Base-by-base conservation (phyloP, 30 jellyfish, hydroid and myxozoan species). In the Catostylus mosaicus region DNA sequence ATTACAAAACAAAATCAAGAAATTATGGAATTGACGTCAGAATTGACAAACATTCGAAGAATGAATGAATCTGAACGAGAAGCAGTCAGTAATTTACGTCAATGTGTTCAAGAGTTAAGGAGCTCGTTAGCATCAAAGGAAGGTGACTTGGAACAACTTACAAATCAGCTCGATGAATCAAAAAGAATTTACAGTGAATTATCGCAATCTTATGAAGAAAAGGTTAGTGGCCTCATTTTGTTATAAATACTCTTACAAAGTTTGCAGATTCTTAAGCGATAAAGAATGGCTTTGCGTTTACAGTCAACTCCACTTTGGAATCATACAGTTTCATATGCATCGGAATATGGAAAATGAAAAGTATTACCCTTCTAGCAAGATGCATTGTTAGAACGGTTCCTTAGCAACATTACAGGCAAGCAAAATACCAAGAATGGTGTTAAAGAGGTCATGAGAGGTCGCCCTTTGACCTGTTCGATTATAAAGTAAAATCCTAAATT, bases 101-200 rank as follows among this genome's bases (percentile, higher is more conserved):
- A 65, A 40, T 64, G 91, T 33, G 96, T 81, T 0, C 91, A 92
- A 73, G 98, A 92, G 22, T 64, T 92, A 35, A 69, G 90, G 20
- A 29, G 57, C 60, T 69, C 90, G 22, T 36, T 80, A 11, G 82
- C 77, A n/a, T 72, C 68, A 10, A 85, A 86, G 72, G 99, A 87
- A 34, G 61, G 83, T 0, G 78, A 70, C 10, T 40, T 75, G 23
- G 87, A 73, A 12, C 88, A 86, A 14, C 38, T 88, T 38, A 51
- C 46, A 5, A 57, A 83, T 33, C 96, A 88, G 40, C 77, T 94
- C 0, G 99, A 94, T 40, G 99, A 94, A 19, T 34, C 87, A 7
- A 94, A 83, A 36, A 59, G 88, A 67, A 79, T 36, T 63, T 36
- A 47, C 46, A 88, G 48, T 34, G 89, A 65, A 29, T 81, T 88